Conservation (phyloP, 2,888 invertebrate species). For the Idaea biselata region DNA sequence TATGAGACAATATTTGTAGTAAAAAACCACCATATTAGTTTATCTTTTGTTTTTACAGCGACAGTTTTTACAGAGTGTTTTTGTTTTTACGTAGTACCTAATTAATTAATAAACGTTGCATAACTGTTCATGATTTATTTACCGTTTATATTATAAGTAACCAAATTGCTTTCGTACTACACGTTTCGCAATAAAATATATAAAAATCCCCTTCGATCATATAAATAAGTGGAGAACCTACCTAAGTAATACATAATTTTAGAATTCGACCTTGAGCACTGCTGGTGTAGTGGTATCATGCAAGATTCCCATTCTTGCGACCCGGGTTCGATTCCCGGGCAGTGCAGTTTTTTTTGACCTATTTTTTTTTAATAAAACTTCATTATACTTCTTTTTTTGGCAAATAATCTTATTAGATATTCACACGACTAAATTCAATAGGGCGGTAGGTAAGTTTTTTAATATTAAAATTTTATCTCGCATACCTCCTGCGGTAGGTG, state of each 20-base stretch:
- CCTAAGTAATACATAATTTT: neutral
- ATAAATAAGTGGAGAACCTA: neutral
- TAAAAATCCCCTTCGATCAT: too few species aligned
- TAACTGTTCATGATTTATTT: too few species aligned
- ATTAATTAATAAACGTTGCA: too few species aligned
- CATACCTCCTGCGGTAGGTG: constrained; percentile 2
- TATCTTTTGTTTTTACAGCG: too few species aligned
- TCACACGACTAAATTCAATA: neutral
- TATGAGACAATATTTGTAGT: too few species aligned
- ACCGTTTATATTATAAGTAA: constrained; percentile 11
- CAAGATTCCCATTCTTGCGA: constrained; percentile 98
- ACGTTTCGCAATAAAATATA: too few species aligned
- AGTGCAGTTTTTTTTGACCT: constrained; percentile 78
- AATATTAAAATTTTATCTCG: neutral
- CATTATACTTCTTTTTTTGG: neutral
- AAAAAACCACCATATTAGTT: too few species aligned
- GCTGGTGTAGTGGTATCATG: constrained; percentile 99
- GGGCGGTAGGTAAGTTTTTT: neutral
- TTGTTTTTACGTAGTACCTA: too few species aligned
- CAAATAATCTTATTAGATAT: neutral
- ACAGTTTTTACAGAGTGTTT: too few species aligned
- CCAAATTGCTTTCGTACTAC: neutral
- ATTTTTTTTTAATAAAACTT: neutral
- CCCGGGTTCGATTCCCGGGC: constrained; percentile 98
- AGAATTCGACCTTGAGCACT: constrained; percentile 79